phyloP scores from a whole-genome alignment of 2,797 vertebrate species.

The Sphenopsis melanotis region DNA sequence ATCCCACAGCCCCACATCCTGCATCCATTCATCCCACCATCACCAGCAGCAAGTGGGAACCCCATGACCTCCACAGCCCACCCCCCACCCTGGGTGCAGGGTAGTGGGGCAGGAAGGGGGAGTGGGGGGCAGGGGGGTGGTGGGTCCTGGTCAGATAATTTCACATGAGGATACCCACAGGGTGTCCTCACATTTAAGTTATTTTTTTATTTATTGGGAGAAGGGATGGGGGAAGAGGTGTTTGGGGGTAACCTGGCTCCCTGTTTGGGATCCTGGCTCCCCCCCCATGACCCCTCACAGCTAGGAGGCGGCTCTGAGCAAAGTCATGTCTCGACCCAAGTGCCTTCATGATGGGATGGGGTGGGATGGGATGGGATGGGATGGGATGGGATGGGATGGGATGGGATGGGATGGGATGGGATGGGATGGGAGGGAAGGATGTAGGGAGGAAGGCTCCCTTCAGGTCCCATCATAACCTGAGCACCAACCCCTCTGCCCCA shows the following conservation, averaged over 20 bases:
- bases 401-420: too few species aligned
- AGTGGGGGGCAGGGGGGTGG: background rate
- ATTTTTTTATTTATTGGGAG: constrained; percentile 43
- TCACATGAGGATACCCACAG: background rate
- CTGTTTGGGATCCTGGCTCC: background rate
- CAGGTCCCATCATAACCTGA: background rate
- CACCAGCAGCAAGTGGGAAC: background rate
- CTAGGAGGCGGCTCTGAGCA: background rate
- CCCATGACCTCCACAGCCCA: background rate
- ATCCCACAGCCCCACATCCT: background rate
- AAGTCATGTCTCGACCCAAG: background rate
- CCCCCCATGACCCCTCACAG: background rate
- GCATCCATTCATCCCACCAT: background rate
- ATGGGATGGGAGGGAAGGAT: background rate
- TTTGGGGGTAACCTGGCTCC: background rate
- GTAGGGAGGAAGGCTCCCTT: background rate
- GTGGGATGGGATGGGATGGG: too few species aligned
- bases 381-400: too few species aligned
- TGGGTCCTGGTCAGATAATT: background rate
- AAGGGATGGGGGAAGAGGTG: background rate
- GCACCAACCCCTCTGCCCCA: accelerated
- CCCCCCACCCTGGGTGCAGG: background rate
- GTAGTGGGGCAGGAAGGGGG: background rate
- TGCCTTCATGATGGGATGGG: background rate
- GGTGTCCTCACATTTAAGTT: background rate